phyloP scores from a whole-genome alignment of 2,888 invertebrate genomes.

The Drosophila subsilvestris region DNA sequence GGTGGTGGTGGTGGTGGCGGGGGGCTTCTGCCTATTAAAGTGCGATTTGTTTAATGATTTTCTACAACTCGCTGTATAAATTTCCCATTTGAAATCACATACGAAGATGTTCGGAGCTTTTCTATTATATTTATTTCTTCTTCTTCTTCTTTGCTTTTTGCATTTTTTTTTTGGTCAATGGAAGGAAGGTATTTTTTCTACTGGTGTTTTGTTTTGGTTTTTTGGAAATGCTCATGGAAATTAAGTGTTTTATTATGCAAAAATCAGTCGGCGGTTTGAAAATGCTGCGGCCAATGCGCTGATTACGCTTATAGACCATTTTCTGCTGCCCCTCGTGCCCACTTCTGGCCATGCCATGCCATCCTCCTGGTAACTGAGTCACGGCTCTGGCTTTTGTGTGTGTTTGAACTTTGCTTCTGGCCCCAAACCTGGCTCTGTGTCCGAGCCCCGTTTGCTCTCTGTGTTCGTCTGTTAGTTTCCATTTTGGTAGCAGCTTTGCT shows the following conservation, averaged over 20 bases:
- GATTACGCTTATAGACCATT: conserved; percentile 42
- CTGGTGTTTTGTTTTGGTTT: background rate
- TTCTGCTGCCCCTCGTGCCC: background rate
- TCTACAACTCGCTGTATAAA: conserved; percentile 75
- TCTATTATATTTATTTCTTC: conserved; percentile 34
- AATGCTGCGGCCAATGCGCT: conserved; percentile 45
- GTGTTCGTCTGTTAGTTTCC: conserved; percentile 16
- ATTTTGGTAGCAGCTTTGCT: conserved; percentile 13
- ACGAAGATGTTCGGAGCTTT: conserved; percentile 60
- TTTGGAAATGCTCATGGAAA: conserved; percentile 78
- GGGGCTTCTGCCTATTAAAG: conserved; percentile 73
- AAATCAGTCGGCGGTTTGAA: conserved; percentile 60
- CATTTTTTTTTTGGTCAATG: conserved; percentile 21
- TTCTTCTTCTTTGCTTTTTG: background rate
- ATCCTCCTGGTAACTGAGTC: conserved; percentile 45
- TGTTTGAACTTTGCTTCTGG: conserved; percentile 64
- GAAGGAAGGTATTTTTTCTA: conserved; percentile 1
- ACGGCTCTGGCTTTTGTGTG: conserved; percentile 63
- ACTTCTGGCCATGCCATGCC: conserved; percentile 1
- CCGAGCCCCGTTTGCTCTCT: background rate
- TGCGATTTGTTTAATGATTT: conserved; percentile 83
- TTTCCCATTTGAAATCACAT: conserved; percentile 81
- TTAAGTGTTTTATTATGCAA: conserved; percentile 83
- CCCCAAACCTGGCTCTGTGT: background rate
- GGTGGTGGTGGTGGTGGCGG: conserved; percentile 18